Evolutionary conservation across 2,888 invertebrate genomes (phyloP).

Genomic region (Ornithoptera alexandrae): DNA sequence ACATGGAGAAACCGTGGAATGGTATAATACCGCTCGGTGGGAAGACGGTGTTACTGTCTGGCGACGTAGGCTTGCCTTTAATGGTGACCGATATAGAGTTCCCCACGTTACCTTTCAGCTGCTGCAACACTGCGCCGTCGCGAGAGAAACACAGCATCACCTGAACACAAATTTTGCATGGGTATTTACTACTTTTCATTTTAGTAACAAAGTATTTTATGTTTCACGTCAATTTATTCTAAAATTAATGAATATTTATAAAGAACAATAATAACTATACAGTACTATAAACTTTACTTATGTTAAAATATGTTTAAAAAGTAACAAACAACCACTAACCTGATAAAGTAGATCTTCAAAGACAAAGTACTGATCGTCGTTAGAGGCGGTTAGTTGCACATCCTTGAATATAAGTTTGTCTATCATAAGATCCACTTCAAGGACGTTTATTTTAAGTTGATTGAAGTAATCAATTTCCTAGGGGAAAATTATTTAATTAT

Average conservation of each 20-base stretch:
- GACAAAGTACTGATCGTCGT: constrained; percentile 98
- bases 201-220: too few relatives aligned
- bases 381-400: constrained; percentile 96
- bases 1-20: constrained; percentile 98
- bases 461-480: constrained; percentile 89
- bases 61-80: constrained; percentile 84
- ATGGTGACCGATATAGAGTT: constrained; percentile 87
- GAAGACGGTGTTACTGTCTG: constrained; percentile 87
- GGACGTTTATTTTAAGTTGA: constrained; percentile 88
- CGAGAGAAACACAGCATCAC: constrained; percentile 95
- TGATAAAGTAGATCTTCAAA: constrained; percentile 98
- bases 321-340: constrained; percentile 59
- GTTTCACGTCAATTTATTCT: too few relatives aligned
- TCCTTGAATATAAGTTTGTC: constrained; percentile 98
- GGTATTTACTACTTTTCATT: too few relatives aligned
- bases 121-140: constrained; percentile 88
- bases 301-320: background rate
- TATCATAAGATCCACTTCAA: constrained; percentile 94
- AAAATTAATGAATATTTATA: too few relatives aligned
- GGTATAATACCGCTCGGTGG: constrained; percentile 97
- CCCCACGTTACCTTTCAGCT: constrained; percentile 81
- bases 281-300: too few relatives aligned
- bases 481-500: background rate
- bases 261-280: too few relatives aligned
- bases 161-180: constrained; percentile 47